Evolutionary conservation across 2,113 vertebrate species (phyloP), one percentile per base, ranked within the genome.

Genomic region (Sinocyclocheilus rhinocerous): DNA sequence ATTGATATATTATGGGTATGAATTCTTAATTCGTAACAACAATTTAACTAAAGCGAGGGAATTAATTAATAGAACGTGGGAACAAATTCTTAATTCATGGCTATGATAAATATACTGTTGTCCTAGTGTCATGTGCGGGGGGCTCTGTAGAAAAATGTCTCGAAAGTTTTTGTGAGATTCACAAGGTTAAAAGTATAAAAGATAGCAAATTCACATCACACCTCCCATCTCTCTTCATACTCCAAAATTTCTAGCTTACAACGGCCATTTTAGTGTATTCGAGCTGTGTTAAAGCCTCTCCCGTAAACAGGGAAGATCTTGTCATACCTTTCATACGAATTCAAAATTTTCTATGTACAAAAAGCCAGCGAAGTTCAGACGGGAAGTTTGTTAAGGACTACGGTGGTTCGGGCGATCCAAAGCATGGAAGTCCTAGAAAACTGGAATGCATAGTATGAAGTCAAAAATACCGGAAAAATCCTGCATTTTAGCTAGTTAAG

Each of bases 271-370:
- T 52, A 88, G 85, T 70, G 78, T 33, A 24, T 84, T 59, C 36
- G 12, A 61, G 76, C 83, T 81, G 57, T 20, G 33, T 59, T 36
- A 26, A 90, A 92, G 93, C 91, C 91, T 93, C 93, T 92, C 92
- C 93, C 93, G 88, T 50, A 84, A 90, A 72, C 26, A 91, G 92
- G 92, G 91, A 93, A 94, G 93, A 93, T 90, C 92, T 93, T 91
- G 89, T 92, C 90, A 69, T 73, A 81, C 18, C 55, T 91, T 88
- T 91, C 89, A 73, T 61, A 84, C 20, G 22, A 90, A 52, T 63
- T 65, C 81, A 75, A 86, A 33, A 89, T 75, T 29, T 45, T 83
- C 45, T 50, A 52, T 76, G 24, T 76, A 76, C 57, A 80, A 86
- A 86, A 84, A 26, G 48, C 76, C 81, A 76, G 55, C 76, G 67